Base-by-base conservation (phyloP, 2,888 invertebrate genomes). In the Apomyelois bistriatella region DNA sequence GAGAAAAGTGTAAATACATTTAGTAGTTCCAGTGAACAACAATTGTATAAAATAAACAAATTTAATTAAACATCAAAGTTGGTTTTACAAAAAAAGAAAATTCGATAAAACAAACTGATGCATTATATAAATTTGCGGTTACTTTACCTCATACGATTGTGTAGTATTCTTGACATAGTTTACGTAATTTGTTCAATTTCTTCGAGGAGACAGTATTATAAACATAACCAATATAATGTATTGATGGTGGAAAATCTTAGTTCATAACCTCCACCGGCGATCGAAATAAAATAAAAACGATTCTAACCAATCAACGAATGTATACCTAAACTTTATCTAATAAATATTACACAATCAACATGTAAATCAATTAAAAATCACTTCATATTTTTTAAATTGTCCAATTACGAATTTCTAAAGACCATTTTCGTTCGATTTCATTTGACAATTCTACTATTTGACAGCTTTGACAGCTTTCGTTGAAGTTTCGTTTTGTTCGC, bases 151-250 rank as follows among this genome's bases (percentile, higher is more conserved):
- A 87, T 70, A 55, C 84, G 86, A 72, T 88, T 83, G 67, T 88
- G 85, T 52, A 90, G 79, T 74, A 90, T 86, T 70, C 89, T 82
- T 60, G 90, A 89, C 90, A 90, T 89, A 65, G 60, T 85, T 80
- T 73, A 75, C 68, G 74, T 79, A 73, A 78, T 74, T 74, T 65
- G 58, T 75, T 72, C 54, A 68, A 64, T 64, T 72, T 65, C 59
- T 53, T 56, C 51, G 54, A 65, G 64, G 65, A 68, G 64, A 69
- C 65, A 74, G 74, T 75, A 74, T 76, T 77, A 78, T 65, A 71
- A 72, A 71, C 72, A 62, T 82, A 80, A 80, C 80, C 76, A 78
- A 70, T 65, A 58, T 57, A 13, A 38, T 38, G 40, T 16, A 59
- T 65, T 57, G 60, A 64, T 66, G 58, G 53, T 58, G 32, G 46